A percentile compares a stretch with the other conserved stretches of the same genome.
Evolutionary conservation across 2,797 vertebrate genomes (phyloP).

Genomic region (Graptemys geographica): DNA sequence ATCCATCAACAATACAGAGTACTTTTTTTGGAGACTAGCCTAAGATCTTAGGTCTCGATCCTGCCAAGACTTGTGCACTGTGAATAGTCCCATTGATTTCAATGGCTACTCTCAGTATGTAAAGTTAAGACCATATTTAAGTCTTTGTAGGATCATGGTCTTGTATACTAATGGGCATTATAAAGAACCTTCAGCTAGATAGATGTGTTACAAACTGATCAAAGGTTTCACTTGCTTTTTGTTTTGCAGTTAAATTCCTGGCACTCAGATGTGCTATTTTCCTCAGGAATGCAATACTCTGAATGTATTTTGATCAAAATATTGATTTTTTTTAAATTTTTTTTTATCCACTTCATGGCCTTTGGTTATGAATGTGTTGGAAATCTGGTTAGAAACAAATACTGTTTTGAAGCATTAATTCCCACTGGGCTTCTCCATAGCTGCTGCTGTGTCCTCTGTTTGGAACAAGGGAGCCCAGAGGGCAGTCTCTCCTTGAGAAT

Average conservation of each 20-base stretch:
- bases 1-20: not conserved
- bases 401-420: not conserved
- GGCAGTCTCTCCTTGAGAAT: not conserved
- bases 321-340: not conserved
- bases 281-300: not conserved
- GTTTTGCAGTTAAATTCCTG: not conserved
- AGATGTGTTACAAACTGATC: not conserved
- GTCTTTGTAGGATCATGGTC: not conserved
- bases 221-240: not conserved
- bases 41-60: not conserved
- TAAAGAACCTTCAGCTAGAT: not conserved
- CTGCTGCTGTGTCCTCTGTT: not conserved
- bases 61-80: not conserved
- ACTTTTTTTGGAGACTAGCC: not conserved
- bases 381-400: not conserved
- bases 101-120: not conserved
- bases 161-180: too few species aligned
- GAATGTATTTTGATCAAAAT: not conserved
- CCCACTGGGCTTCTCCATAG: accelerated
- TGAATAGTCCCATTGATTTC: not conserved
- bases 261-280: not conserved
- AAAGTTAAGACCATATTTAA: not conserved
- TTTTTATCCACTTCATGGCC: too few species aligned
- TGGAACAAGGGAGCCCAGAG: not conserved
- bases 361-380: not conserved